These are phyloP conservation scores for Cepphus grylle DNA, from an alignment of 2,113 vertebrate genomes.

Conservation along the genomic window DNA sequence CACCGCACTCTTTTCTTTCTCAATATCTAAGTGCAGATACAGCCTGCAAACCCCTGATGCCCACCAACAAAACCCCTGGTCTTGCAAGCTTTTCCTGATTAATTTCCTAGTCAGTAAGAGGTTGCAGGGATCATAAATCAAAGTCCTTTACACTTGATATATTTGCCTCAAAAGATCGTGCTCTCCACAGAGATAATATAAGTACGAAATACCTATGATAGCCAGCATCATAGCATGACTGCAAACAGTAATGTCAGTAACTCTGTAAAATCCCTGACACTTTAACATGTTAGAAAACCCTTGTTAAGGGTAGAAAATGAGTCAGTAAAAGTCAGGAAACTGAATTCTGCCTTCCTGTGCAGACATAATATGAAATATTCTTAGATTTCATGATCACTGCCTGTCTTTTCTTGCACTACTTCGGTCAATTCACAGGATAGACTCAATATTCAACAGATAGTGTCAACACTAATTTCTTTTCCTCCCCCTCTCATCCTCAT, in stretches of 20 bases:
- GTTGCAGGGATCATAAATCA: neutral
- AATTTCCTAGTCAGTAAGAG: neutral
- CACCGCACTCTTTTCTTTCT: fast-evolving
- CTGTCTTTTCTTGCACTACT: neutral
- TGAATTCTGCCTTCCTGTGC: neutral
- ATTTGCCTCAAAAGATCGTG: neutral
- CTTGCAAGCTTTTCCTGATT: neutral
- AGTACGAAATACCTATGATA: fast-evolving
- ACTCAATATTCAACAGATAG: neutral
- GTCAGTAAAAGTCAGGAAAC: neutral
- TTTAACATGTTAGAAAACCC: neutral
- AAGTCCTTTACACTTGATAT: neutral
- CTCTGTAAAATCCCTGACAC: neutral
- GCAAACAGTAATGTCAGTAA: neutral
- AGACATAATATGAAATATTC: neutral
- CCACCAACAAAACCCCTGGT: neutral
- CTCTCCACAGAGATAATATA: neutral
- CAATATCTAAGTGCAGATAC: fast-evolving
- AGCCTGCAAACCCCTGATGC: neutral
- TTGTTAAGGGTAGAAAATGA: neutral
- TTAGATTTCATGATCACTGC: neutral
- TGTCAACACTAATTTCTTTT: neutral
- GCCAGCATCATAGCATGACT: neutral
- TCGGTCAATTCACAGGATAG: neutral
- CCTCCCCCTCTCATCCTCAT: neutral